A percentile compares a stretch with the other conserved stretches of the same genome.
phyloP scores from a whole-genome alignment of 2,113 vertebrate species.

The Megaceryle torquata region DNA sequence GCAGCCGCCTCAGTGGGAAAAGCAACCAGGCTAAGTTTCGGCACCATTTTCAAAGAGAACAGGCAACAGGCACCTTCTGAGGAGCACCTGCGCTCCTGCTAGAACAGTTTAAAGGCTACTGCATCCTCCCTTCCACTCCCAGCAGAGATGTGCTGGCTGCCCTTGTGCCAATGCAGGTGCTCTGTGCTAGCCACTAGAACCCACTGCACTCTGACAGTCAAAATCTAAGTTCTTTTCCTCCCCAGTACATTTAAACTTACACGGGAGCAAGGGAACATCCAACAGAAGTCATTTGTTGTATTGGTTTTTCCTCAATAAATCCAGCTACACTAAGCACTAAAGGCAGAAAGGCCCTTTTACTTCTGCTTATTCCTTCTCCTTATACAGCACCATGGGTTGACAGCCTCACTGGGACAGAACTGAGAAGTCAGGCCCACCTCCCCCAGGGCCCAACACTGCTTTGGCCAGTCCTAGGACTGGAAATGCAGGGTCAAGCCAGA shows the following conservation, averaged over 20 bases:
- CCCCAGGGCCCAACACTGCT: not conserved
- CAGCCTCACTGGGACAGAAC: not conserved
- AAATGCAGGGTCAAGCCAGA: not conserved
- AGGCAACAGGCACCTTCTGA: not conserved
- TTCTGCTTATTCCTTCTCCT: not conserved
- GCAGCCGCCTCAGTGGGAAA: fast-evolving
- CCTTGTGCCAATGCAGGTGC: fast-evolving
- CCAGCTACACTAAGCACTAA: not conserved
- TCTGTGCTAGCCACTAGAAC: not conserved
- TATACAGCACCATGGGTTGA: not conserved
- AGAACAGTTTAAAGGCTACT: not conserved
- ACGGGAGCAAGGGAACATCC: not conserved
- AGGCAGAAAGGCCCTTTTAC: not conserved
- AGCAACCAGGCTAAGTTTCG: fast-evolving
- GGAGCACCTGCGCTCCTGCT: not conserved
- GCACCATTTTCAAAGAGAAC: not conserved
- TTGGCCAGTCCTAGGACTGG: not conserved
- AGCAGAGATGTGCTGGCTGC: not conserved
- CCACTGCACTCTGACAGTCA: not conserved
- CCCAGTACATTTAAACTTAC: not conserved
- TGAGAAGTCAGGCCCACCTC: fast-evolving
- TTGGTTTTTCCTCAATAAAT: not conserved
- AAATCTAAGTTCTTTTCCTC: not conserved
- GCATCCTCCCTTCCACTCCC: fast-evolving
- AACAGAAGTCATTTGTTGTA: not conserved